Evolutionary conservation across 2,113 vertebrate genomes (phyloP).

Genomic region (Chrysochloris asiatica): DNA sequence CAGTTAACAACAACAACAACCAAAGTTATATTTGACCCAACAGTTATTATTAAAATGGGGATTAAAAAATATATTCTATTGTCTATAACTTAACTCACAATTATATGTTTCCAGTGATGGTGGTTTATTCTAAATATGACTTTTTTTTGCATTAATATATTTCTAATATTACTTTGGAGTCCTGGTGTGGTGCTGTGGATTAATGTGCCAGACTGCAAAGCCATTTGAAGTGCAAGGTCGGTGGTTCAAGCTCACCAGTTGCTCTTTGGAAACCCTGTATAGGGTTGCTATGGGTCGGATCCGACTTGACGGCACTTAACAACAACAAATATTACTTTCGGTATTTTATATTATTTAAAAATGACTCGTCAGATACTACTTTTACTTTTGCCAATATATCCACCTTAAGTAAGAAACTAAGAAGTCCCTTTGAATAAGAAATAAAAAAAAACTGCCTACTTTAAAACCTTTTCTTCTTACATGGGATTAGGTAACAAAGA

Average conservation of each 20-base stretch:
- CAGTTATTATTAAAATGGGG: not conserved
- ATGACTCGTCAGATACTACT: conserved; percentile 49
- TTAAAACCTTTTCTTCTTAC: conserved; percentile 80
- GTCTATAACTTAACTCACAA: not conserved
- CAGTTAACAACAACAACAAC: too few relatives aligned
- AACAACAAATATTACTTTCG: too few relatives aligned
- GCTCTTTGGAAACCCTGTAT: too few relatives aligned
- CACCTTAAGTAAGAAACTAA: conserved; percentile 60
- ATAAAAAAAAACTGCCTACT: conserved; percentile 67
- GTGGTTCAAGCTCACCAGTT: too few relatives aligned
- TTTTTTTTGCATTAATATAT: not conserved
- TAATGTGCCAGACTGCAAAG: too few relatives aligned
- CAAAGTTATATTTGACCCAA: not conserved
- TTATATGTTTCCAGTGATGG: not conserved
- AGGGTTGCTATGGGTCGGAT: too few relatives aligned
- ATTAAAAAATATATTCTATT: not conserved
- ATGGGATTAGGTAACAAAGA: conserved; percentile 76
- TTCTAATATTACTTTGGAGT: not conserved
- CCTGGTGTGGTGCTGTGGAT: too few relatives aligned
- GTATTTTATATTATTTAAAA: conserved; percentile 47
- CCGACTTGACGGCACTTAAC: too few relatives aligned
- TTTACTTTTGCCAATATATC: conserved; percentile 51
- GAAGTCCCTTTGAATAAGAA: conserved; percentile 55
- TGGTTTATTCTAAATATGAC: not conserved
- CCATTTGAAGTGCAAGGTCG: too few relatives aligned